Percentiles rank a stretch among this genome's conserved stretches.
These are phyloP conservation scores for Poeciliopsis paucimaculata DNA, from an alignment of 2,797 vertebrate species.

Conservation along the genomic window DNA sequence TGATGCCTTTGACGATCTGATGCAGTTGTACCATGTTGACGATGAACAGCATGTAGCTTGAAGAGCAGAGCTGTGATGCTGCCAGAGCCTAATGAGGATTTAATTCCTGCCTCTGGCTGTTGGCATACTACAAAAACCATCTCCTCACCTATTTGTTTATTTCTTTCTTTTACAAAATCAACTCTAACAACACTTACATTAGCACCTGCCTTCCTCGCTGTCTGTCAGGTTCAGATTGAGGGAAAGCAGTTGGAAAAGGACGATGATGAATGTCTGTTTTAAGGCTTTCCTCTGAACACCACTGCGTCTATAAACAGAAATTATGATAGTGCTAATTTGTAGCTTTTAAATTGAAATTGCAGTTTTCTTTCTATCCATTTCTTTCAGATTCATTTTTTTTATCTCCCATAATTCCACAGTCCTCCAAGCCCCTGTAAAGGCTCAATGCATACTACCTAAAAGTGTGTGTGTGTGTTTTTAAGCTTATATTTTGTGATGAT, in stretches of 20 bases:
- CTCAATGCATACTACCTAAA: not conserved
- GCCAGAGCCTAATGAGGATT: constrained; percentile 74
- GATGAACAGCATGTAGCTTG: constrained; percentile 15
- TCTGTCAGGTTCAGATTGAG: constrained; percentile 35
- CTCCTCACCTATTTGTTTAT: constrained; percentile 13
- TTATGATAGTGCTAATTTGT: not conserved
- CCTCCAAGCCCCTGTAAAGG: not conserved
- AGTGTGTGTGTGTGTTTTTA: not conserved
- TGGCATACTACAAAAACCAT: constrained; percentile 47
- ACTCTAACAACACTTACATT: constrained; percentile 38
- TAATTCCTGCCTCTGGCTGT: constrained; percentile 72
- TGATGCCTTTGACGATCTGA: constrained; percentile 24
- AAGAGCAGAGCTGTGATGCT: constrained; percentile 36
- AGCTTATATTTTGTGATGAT: not conserved
- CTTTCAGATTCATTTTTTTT: not conserved
- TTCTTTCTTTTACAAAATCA: constrained; percentile 18
- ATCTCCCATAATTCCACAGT: constrained; percentile 19
- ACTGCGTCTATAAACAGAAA: not conserved
- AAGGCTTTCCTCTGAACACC: not conserved
- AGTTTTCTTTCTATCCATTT: not conserved
- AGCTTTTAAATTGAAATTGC: not conserved
- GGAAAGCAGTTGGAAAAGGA: constrained; percentile 28
- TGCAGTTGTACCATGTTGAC: constrained; percentile 18
- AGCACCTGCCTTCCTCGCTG: constrained; percentile 45
- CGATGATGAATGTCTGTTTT: constrained; percentile 2